Percentiles rank a stretch among this genome's conserved stretches.
Evolutionary conservation across 2,888 invertebrate genomes (phyloP).

Genomic region (Stramonita haemastoma): DNA sequence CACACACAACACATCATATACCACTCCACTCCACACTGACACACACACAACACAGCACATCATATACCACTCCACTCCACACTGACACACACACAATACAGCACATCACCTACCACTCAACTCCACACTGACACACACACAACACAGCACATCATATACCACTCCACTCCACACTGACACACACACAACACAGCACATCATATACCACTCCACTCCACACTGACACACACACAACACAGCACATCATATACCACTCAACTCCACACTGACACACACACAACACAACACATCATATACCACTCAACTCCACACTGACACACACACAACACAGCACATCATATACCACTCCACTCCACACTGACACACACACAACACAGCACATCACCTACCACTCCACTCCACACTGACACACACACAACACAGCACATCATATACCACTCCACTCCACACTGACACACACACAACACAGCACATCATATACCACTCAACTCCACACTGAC

Average conservation of each 20-base stretch:
- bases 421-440: not conserved
- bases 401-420: slow-evolving; percentile 78
- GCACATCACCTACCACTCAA: not conserved
- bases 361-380: slow-evolving; percentile 31
- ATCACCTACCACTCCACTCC: not conserved
- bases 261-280: slow-evolving; percentile 78
- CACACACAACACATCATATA: too few relatives aligned
- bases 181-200: not conserved
- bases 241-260: not conserved
- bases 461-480: not conserved
- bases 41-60: not conserved
- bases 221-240: slow-evolving; percentile 76
- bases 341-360: slow-evolving; percentile 78
- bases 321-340: not conserved
- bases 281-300: not conserved
- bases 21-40: too few relatives aligned
- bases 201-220: slow-evolving; percentile 64
- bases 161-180: slow-evolving; percentile 78
- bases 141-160: not conserved
- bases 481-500: slow-evolving; percentile 78
- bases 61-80: not conserved
- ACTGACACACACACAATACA: slow-evolving; percentile 78
- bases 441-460: slow-evolving; percentile 78
- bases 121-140: slow-evolving; percentile 78
- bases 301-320: slow-evolving; percentile 78